Conservation (phyloP, 2,888 invertebrate species). For the Andrena haemorrhoa region DNA sequence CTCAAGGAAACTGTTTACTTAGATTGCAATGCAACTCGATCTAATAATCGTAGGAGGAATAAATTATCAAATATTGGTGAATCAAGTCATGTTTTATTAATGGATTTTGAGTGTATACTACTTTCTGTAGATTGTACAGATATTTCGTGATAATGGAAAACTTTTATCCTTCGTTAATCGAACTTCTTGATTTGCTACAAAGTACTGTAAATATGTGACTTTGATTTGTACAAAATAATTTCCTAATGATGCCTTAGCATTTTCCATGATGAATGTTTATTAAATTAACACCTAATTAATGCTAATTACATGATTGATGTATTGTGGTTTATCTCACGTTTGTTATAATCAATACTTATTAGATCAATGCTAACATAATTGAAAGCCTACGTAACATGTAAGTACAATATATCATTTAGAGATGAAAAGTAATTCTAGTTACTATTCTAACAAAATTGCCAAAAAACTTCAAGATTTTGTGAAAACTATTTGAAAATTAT, state of each 20-base stretch:
- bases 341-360: conserved; percentile 1
- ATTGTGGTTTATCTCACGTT: neutral
- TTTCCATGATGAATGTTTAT: conserved; percentile 1
- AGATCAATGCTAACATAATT: neutral
- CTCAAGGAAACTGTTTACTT: conserved; percentile 3
- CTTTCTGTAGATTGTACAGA: neutral
- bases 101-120: no score
- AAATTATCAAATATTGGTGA: neutral
- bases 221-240: neutral
- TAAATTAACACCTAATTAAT: conserved; percentile 4
- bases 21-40: neutral
- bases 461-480: conserved; percentile 14
- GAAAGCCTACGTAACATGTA: neutral
- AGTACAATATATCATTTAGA: conserved; percentile 12
- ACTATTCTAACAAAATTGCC: neutral
- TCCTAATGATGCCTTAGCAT: neutral
- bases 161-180: neutral
- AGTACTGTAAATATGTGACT: neutral
- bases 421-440: conserved; percentile 8
- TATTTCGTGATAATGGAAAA: neutral
- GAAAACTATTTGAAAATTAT: neutral
- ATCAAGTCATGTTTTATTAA: neutral
- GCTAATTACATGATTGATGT: neutral
- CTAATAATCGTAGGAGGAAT: neutral
- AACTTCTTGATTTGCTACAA: neutral